Conservation (phyloP, 2,888 invertebrate species). For the Cacoxenus indagator region DNA sequence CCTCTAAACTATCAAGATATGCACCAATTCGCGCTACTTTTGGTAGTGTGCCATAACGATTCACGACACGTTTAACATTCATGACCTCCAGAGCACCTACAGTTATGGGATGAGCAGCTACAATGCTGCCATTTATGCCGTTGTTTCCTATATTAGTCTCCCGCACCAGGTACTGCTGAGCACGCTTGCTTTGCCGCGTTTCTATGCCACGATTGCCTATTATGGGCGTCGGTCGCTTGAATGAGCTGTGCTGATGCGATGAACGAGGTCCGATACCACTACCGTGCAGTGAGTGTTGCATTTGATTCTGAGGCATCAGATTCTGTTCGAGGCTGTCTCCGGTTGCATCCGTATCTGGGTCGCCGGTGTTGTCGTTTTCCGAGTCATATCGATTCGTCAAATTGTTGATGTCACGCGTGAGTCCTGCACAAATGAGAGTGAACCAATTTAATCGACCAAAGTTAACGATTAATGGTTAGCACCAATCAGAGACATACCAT, state of each 20-base stretch:
- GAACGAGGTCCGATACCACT: slow-evolving; percentile 63
- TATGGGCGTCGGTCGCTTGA: slow-evolving; percentile 74
- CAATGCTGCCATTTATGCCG: slow-evolving; percentile 40
- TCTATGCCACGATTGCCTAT: slow-evolving; percentile 76
- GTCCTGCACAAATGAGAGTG: slow-evolving; percentile 53
- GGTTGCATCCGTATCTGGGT: slow-evolving; percentile 84
- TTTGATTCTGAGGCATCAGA: slow-evolving; percentile 63
- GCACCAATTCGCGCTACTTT: slow-evolving; percentile 97
- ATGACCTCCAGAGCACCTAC: slow-evolving; percentile 95
- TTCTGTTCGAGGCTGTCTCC: slow-evolving; percentile 71
- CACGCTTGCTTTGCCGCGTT: slow-evolving; percentile 76
- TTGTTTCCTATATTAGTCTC: slow-evolving; percentile 21
- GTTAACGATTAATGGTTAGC: no score
- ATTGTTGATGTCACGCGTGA: slow-evolving; percentile 68
- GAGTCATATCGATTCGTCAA: slow-evolving; percentile 70
- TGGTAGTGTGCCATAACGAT: slow-evolving; percentile 95
- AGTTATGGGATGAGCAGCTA: slow-evolving; percentile 75
- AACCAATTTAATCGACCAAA: no score
- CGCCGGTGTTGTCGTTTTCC: slow-evolving; percentile 73
- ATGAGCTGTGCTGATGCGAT: slow-evolving; percentile 71
- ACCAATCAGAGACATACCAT: background rate
- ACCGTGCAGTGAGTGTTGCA: slow-evolving; percentile 71
- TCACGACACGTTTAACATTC: slow-evolving; percentile 94
- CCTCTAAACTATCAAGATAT: slow-evolving; percentile 92
- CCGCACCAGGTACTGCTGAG: slow-evolving; percentile 62